Evolutionary conservation across 2,797 vertebrate species (phyloP), one percentile per base, ranked within the genome.

Genomic region (Erithacus rubecula): DNA sequence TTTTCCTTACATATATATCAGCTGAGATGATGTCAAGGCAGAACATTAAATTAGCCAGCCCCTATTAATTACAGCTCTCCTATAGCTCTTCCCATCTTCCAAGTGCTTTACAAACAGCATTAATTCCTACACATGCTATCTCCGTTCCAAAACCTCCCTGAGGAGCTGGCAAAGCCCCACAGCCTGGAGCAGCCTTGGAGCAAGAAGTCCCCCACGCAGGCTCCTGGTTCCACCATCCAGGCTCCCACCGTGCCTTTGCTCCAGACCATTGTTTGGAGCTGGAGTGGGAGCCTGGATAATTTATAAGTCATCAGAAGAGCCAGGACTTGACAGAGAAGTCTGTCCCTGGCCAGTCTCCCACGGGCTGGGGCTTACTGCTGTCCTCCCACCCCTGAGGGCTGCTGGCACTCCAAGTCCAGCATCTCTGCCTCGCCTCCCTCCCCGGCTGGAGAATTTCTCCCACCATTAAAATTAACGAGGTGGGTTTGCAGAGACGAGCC

Each of bases 391-490:
- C 76, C 60, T 0, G 6, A 58, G 56, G 77, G 83, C 69, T 77
- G 58, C 69, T 90, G 56, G 60, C 81, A 67, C 41, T 74, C 59
- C 36, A 75, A 44, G 74, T 62, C 80, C 81, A 85, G 85, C 32
- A 92, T 93, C 88, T 81, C 93, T 67, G 74, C 87, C 88, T 94
- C 9, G 3, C 9, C n/a, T 88, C 87, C 87, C 69, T 95, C 75
- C 86, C 71, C 1, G 1, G 82, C 76, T 84, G 90, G 83, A 96
- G 85, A 93, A 91, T 84, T 90, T 93, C 93, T 96, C 88, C 95
- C 93, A 89, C 92, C 90, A 83, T 97, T 96, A 97, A 97, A 97
- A 97, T 96, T 97, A 97, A 97, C 71, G 69, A 96, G 88, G 96
- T 96, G 90, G 83, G 89, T 94, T 95, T 96, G 92, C 93, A 92